Evolutionary conservation across 2,797 vertebrate species (phyloP).

Genomic region (Cyclopterus lumpus): DNA sequence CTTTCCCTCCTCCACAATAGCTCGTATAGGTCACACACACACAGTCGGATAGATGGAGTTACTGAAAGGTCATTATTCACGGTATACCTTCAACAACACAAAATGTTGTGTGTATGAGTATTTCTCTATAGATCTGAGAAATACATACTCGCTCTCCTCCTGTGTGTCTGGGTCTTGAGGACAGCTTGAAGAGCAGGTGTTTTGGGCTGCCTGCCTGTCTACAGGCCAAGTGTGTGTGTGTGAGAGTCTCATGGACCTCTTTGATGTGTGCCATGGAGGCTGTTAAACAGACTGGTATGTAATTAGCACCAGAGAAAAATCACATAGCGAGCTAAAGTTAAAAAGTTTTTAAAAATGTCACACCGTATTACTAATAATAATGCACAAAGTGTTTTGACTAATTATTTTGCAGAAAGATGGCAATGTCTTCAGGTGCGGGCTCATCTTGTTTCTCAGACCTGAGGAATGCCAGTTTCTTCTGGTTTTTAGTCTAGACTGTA

Average conservation of each 20-base stretch:
- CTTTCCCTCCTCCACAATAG: constrained; percentile 9
- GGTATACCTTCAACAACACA: not conserved
- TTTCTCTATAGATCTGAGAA: not conserved
- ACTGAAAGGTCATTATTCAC: not conserved
- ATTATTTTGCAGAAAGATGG: constrained; percentile 7
- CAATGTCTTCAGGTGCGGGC: not conserved
- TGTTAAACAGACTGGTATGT: constrained; percentile 42
- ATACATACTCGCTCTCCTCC: not conserved
- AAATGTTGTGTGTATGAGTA: not conserved
- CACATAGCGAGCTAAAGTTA: not conserved
- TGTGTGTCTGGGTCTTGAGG: constrained; percentile 22
- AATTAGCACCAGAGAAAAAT: constrained; percentile 42
- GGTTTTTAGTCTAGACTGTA: constrained; percentile 35
- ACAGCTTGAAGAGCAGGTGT: constrained; percentile 80
- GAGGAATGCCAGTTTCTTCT: constrained; percentile 29
- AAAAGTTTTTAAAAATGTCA: not conserved
- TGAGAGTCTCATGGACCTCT: constrained; percentile 17
- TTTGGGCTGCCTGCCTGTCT: constrained; percentile 60
- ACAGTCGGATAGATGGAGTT: not conserved
- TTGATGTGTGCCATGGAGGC: constrained; percentile 62
- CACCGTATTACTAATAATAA: not conserved
- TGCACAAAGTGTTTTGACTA: not conserved
- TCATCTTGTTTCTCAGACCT: constrained; percentile 37
- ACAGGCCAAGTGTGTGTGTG: constrained; percentile 1
- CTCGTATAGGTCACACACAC: not conserved